These are phyloP conservation scores for Rhimphoctona megacephalus DNA, from an alignment of 2,888 invertebrate genomes.

Conservation along the genomic window DNA sequence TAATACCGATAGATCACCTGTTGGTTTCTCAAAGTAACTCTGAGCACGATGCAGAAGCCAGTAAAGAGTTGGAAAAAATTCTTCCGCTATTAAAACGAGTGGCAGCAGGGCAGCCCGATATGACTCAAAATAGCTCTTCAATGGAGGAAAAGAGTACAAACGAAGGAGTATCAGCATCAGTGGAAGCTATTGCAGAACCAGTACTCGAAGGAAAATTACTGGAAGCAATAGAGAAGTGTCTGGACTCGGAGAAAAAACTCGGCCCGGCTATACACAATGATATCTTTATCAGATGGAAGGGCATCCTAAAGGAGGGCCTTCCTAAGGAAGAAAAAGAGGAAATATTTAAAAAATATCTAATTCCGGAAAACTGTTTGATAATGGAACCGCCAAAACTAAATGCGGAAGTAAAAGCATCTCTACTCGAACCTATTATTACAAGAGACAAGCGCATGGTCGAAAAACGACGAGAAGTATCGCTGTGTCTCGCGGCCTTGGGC, in stretches of 20 bases:
- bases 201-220: slow-evolving; percentile 42
- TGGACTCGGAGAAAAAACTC: slow-evolving; percentile 46
- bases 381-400: slow-evolving; percentile 64
- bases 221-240: slow-evolving; percentile 51
- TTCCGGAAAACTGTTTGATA: slow-evolving; percentile 54
- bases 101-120: neutral
- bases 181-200: neutral
- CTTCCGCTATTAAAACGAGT: slow-evolving; percentile 29
- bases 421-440: slow-evolving; percentile 56
- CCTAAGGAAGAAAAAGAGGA: slow-evolving; percentile 37
- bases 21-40: neutral
- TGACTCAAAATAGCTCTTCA: neutral
- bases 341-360: slow-evolving; percentile 50
- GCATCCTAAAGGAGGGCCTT: slow-evolving; percentile 38
- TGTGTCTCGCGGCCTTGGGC: slow-evolving; percentile 49
- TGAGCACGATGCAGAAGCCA: neutral
- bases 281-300: slow-evolving; percentile 47
- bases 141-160: slow-evolving; percentile 22
- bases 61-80: slow-evolving; percentile 24
- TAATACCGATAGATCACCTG: slow-evolving; percentile 19
- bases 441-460: slow-evolving; percentile 50
- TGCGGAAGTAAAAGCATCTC: slow-evolving; percentile 46
- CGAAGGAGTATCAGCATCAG: too few species aligned
- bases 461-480: slow-evolving; percentile 46
- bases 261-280: slow-evolving; percentile 52